Percentiles rank a stretch among this genome's conserved stretches.
Evolutionary conservation across 2,113 vertebrate genomes (phyloP).

Genomic region (Tiliqua scincoides): DNA sequence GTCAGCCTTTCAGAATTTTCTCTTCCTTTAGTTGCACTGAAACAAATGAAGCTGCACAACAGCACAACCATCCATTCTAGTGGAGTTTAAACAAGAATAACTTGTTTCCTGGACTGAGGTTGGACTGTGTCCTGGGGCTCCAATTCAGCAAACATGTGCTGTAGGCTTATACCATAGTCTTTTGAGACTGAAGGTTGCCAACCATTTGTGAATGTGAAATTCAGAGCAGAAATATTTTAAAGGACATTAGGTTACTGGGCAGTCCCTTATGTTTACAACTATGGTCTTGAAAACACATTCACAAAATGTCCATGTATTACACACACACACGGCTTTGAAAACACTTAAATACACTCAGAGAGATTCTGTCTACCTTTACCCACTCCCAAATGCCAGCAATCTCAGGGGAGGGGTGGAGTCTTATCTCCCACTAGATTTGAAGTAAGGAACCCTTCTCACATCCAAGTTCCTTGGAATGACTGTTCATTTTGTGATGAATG

Average conservation of each 20-base stretch:
- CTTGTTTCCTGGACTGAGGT: background rate
- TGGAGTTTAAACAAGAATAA: background rate
- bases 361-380: too few species aligned
- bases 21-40: too few species aligned
- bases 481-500: background rate
- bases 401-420: background rate
- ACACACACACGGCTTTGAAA: background rate
- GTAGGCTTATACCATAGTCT: too few species aligned
- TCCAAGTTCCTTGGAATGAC: background rate
- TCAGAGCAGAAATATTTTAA: background rate
- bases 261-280: too few species aligned
- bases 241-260: too few species aligned
- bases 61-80: too few species aligned
- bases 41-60: too few species aligned
- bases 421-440: background rate
- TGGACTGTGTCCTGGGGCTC: background rate
- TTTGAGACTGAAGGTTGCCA: too few species aligned
- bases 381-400: background rate
- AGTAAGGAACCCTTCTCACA: background rate
- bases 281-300: too few species aligned
- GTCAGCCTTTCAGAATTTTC: too few species aligned
- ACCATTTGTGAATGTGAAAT: too few species aligned
- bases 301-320: background rate
- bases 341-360: background rate
- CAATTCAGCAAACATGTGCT: background rate